phyloP scores from a whole-genome alignment of 1,140 invertebrate genomes.

The Drosophila burlai region DNA sequence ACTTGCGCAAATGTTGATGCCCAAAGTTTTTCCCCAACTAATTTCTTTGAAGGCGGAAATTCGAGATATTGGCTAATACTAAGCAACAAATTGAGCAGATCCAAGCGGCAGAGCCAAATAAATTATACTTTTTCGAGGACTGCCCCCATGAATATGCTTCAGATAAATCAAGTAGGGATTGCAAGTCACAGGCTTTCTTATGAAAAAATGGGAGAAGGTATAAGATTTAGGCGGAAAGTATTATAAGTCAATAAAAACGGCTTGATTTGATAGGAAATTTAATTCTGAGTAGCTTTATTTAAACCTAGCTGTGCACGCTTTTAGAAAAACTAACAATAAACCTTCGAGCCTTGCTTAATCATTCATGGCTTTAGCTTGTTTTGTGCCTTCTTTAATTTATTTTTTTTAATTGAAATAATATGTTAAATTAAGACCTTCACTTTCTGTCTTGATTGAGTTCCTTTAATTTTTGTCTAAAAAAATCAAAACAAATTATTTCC shows the following conservation, averaged over 20 bases:
- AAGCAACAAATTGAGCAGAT: slow-evolving; percentile 51
- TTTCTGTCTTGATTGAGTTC: background rate
- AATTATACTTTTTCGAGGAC: slow-evolving; percentile 8
- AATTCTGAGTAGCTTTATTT: background rate
- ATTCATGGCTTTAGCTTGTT: background rate
- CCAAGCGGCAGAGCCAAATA: slow-evolving; percentile 19
- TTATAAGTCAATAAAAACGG: background rate
- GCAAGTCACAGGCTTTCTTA: background rate
- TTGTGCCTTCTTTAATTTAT: background rate
- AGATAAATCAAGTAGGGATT: slow-evolving; percentile 13
- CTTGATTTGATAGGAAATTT: background rate
- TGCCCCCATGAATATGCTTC: slow-evolving; percentile 1
- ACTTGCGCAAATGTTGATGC: slow-evolving; percentile 73
- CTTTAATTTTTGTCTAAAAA: too few species aligned
- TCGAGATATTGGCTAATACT: slow-evolving; percentile 35
- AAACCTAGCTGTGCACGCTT: background rate
- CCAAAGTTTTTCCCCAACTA: slow-evolving; percentile 65
- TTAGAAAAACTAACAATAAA: background rate
- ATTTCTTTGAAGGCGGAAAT: slow-evolving; percentile 57
- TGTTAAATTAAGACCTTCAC: background rate
- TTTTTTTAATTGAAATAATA: background rate
- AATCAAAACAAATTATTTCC: background rate
- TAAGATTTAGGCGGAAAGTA: background rate
- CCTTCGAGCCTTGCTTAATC: background rate
- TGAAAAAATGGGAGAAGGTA: background rate